Base-by-base conservation (phyloP, 2,797 vertebrate genomes). In the Oophaga sylvatica region DNA sequence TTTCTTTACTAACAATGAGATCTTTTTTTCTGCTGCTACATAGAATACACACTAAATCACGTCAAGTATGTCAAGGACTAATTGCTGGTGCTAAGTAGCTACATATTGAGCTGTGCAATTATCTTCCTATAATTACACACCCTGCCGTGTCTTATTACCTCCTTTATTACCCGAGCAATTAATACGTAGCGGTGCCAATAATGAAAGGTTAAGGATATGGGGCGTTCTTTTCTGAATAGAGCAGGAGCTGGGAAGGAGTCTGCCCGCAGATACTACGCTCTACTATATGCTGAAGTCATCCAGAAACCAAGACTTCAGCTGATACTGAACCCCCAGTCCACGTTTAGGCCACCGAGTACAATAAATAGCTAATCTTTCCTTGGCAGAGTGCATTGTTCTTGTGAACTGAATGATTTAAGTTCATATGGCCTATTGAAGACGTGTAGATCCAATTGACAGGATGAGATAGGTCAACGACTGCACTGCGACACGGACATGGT, bases 111-210 rank as follows among this genome's bases (percentile, higher is more conserved):
- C 83, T 7, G 48, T 78, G 78, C 62, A 89, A 89, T 89, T 82
- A 89, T 85, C 82, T 84, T 84, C 57, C 68, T 84, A 82, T 89
- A 85, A 89, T 89, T 89, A 86, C 70, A 82, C 87, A 88, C 83
- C 87, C 79, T 68, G 80, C 79, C 12, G 62, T 68, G 79, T 62
- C 75, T 77, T 85, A 89, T 85, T 85, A 76, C 77, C 83, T 80
- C 63, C 67, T 88, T 88, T 88, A 88, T 88, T 85, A 85, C 83
- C 35, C 19, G 35, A 85, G 79, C 87, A 89, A 89, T 89, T 89
- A 89, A 84, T 85, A 86, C 29, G 65, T 77, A 80, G 83, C 59
- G 60, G 62, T 77, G 80, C 83, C 62, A 82, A 70, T 89, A 86
- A 89, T 86, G 84, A 89, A 89, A 89, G 87, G 79, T 89, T 89